Evolutionary conservation across 2,797 vertebrate genomes (phyloP).

Genomic region (Diplodus sargus): DNA sequence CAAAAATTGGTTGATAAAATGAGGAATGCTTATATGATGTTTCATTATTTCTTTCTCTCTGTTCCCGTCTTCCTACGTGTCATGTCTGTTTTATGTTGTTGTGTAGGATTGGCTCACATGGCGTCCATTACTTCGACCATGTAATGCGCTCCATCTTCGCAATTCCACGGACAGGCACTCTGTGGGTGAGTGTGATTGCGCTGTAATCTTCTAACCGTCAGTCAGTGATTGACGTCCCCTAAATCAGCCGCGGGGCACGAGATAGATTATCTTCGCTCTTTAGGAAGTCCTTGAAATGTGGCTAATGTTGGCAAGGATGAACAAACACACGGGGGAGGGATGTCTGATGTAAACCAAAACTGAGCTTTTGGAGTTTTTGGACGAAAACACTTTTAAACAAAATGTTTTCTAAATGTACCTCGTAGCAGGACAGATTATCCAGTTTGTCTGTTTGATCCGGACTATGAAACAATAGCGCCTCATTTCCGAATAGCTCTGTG

Average conservation of each 20-base stretch:
- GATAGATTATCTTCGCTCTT: not conserved
- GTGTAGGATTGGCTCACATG: conserved; percentile 87
- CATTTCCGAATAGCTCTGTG: no score
- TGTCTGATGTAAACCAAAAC: not conserved
- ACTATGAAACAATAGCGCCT: no score
- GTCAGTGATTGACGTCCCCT: not conserved
- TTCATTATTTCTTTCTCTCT: not conserved
- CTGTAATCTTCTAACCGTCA: not conserved
- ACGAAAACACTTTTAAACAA: no score
- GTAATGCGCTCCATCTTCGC: conserved; percentile 87
- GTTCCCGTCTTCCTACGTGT: not conserved
- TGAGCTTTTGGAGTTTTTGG: no score
- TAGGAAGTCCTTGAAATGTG: not conserved
- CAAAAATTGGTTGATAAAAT: no score
- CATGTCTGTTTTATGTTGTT: not conserved
- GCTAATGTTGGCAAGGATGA: not conserved
- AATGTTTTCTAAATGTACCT: no score
- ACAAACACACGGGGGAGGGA: not conserved
- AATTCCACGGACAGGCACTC: conserved; percentile 86
- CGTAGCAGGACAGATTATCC: no score
- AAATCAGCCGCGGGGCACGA: not conserved
- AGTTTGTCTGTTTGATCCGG: no score
- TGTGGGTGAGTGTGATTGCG: conserved; percentile 90
- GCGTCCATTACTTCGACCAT: conserved; percentile 92
- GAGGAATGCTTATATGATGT: not conserved